These are phyloP conservation scores for Psephotus haematonotus DNA, from an alignment of 2,113 vertebrate genomes.

Conservation along the genomic window DNA sequence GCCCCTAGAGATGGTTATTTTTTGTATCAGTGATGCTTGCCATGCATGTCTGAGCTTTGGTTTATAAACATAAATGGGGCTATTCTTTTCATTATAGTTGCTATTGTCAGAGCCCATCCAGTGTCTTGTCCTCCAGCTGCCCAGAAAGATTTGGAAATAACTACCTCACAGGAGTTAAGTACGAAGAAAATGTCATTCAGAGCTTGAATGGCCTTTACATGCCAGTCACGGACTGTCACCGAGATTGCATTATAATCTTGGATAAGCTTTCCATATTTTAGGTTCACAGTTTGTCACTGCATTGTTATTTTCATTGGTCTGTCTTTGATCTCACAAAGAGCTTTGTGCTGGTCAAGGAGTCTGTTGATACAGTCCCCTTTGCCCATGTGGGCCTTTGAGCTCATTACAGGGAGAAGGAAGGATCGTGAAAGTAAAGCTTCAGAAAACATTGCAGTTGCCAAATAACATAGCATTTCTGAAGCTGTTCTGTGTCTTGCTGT, in stretches of 20 bases:
- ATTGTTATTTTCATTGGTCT: conserved; percentile 22
- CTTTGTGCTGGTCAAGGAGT: neutral
- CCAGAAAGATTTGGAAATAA: neutral
- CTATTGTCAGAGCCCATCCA: neutral
- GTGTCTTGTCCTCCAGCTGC: neutral
- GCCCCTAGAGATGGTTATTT: neutral
- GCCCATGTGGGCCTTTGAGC: neutral
- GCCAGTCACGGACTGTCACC: neutral
- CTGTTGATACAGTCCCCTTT: conserved; percentile 14
- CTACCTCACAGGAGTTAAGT: neutral
- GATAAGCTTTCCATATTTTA: neutral
- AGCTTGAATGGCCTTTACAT: neutral
- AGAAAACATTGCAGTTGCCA: neutral
- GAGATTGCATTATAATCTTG: neutral
- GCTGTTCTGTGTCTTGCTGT: neutral
- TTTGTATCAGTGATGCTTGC: neutral
- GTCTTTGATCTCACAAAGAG: conserved; percentile 33
- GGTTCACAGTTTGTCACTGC: neutral
- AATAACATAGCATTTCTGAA: neutral
- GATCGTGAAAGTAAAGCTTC: neutral
- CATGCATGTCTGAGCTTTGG: neutral
- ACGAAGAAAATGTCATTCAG: neutral
- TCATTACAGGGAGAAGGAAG: neutral
- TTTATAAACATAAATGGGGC: neutral
- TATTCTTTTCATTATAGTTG: neutral